Percentiles rank a stretch among this genome's conserved stretches.
phyloP scores from a whole-genome alignment of 2,888 invertebrate species.

The Eurytoma californica region DNA sequence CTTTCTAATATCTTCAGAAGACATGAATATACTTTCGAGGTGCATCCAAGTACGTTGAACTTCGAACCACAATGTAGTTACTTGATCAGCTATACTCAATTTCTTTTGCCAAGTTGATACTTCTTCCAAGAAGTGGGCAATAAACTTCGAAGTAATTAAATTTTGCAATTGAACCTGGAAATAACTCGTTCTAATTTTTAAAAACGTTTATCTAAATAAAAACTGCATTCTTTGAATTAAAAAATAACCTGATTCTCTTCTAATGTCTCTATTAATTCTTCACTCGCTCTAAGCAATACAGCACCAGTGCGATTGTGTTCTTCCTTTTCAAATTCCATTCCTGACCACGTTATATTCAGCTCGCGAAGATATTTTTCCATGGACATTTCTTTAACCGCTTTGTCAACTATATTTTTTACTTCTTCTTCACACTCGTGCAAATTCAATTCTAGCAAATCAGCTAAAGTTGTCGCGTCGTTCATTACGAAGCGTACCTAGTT shows the following conservation, averaged over 20 bases:
- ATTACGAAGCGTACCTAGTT: conserved; percentile 92
- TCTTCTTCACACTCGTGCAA: conserved; percentile 98
- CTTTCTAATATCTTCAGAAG: conserved; percentile 96
- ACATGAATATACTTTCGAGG: conserved; percentile 98
- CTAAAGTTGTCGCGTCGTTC: conserved; percentile 93
- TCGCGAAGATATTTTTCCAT: conserved; percentile 97
- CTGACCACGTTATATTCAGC: conserved; percentile 92
- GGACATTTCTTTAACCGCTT: conserved; percentile 98
- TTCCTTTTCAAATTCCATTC: conserved; percentile 95
- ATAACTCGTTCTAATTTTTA: neutral
- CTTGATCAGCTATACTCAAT: conserved; percentile 94
- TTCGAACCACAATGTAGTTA: conserved; percentile 94
- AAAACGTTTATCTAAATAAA: neutral
- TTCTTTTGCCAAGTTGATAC: conserved; percentile 96
- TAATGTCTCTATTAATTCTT: conserved; percentile 96
- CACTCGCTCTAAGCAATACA: conserved; percentile 90
- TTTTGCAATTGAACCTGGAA: conserved; percentile 93
- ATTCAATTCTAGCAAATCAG: conserved; percentile 92
- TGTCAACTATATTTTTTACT: conserved; percentile 97
- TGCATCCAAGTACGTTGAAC: conserved; percentile 98
- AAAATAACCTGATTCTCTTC: conserved; percentile 93
- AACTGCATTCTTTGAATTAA: neutral
- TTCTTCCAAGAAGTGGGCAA: conserved; percentile 95
- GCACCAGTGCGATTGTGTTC: conserved; percentile 91
- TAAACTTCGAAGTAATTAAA: conserved; percentile 96